phyloP scores from a whole-genome alignment of 2,888 invertebrate genomes.

The Athalia circularis region DNA sequence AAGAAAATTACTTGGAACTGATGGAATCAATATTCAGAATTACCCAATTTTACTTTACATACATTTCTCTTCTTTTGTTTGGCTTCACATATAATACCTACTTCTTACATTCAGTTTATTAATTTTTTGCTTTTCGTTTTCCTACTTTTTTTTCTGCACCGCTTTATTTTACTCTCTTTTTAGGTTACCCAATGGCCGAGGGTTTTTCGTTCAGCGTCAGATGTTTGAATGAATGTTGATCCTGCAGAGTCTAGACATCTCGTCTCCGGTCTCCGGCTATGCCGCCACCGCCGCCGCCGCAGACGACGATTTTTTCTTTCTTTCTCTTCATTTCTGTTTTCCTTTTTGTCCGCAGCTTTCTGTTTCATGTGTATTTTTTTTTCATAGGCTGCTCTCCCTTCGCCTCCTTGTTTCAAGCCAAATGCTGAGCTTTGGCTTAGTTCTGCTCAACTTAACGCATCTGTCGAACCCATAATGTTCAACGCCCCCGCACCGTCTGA shows the following conservation, averaged over 20 bases:
- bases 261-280: slow-evolving; percentile 11
- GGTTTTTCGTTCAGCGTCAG: slow-evolving; percentile 22
- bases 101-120: not conserved
- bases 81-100: too few species aligned
- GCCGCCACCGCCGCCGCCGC: slow-evolving; percentile 2
- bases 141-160: not conserved
- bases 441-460: slow-evolving; percentile 12
- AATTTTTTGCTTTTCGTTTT: not conserved
- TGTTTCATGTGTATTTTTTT: not conserved
- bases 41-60: too few species aligned
- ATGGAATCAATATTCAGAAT: too few species aligned
- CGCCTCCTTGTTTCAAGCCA: not conserved
- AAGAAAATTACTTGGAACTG: too few species aligned
- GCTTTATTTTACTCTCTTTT: not conserved
- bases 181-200: not conserved
- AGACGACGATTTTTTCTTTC: slow-evolving; percentile 18
- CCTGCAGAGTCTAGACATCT: slow-evolving; percentile 37
- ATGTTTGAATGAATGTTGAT: slow-evolving; percentile 23
- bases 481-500: not conserved
- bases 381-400: not conserved
- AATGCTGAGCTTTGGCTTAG: not conserved
- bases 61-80: too few species aligned
- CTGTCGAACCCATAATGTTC: slow-evolving; percentile 29
- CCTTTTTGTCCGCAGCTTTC: not conserved
- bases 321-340: not conserved